Percentiles rank a stretch among this genome's conserved stretches.
These are phyloP conservation scores for Bostrychus sinensis DNA, from an alignment of 2,113 vertebrate genomes.

Conservation along the genomic window DNA sequence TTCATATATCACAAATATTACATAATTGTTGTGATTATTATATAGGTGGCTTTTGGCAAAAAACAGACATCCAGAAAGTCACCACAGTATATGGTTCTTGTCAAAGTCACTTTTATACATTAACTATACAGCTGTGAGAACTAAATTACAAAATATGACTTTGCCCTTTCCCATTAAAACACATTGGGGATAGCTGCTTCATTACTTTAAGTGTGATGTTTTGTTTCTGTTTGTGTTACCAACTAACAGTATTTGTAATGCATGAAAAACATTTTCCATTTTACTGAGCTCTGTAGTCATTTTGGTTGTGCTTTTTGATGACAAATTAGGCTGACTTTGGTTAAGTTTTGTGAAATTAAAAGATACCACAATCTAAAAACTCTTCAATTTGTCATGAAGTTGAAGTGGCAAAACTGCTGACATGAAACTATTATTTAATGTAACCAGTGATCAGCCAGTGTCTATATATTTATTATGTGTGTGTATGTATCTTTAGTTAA, in stretches of 20 bases:
- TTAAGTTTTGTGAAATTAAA: neutral
- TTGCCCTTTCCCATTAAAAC: too few relatives aligned
- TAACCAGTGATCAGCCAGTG: neutral
- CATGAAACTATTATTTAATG: neutral
- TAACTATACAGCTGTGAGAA: neutral
- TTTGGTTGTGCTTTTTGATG: neutral
- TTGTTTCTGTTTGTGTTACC: slow-evolving; percentile 23
- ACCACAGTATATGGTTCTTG: too few relatives aligned
- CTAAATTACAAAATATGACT: too few relatives aligned
- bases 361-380: too few relatives aligned
- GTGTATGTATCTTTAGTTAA: slow-evolving; percentile 58
- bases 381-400: neutral
- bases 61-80: too few relatives aligned
- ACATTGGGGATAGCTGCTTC: slow-evolving; percentile 51
- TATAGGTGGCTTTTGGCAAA: neutral
- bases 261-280: slow-evolving; percentile 16
- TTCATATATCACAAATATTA: too few relatives aligned
- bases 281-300: neutral
- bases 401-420: neutral
- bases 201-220: slow-evolving; percentile 37
- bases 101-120: neutral
- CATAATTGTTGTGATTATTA: too few relatives aligned
- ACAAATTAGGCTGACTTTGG: neutral
- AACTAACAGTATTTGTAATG: neutral
- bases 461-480: slow-evolving; percentile 13